phyloP scores from a whole-genome alignment of 2,797 vertebrate species.

The Chrysocyon brachyurus region DNA sequence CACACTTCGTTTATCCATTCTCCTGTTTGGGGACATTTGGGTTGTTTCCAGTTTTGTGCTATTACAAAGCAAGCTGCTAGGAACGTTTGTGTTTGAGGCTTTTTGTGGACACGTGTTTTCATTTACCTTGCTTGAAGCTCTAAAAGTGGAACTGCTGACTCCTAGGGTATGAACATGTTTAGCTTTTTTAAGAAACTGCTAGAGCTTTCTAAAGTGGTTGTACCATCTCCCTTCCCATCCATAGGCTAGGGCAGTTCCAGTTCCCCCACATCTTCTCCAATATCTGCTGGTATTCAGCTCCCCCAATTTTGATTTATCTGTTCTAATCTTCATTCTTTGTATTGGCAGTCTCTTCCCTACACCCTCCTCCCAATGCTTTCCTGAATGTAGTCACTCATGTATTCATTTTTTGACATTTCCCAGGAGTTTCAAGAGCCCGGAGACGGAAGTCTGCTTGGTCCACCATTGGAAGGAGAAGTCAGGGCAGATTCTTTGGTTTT shows the following conservation, averaged over 20 bases:
- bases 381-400: neutral
- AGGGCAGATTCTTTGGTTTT: neutral
- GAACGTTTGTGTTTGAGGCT: neutral
- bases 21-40: neutral
- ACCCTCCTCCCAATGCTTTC: neutral
- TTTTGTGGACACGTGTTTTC: neutral
- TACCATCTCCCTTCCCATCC: neutral
- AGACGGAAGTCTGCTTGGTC: neutral
- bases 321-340: neutral
- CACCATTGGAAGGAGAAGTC: neutral
- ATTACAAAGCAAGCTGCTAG: neutral
- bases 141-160: neutral
- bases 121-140: constrained; percentile 7
- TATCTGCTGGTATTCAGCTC: neutral
- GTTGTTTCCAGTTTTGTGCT: neutral
- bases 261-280: neutral
- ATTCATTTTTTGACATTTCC: neutral
- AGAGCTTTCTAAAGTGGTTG: neutral
- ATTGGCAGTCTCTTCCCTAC: neutral
- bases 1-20: neutral
- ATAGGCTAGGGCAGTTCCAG: too few species aligned
- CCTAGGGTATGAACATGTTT: neutral
- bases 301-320: neutral
- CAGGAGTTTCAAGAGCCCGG: neutral
- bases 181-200: neutral